Base-by-base conservation (phyloP, 1,140 invertebrate species). In the Drosophila simulans region DNA sequence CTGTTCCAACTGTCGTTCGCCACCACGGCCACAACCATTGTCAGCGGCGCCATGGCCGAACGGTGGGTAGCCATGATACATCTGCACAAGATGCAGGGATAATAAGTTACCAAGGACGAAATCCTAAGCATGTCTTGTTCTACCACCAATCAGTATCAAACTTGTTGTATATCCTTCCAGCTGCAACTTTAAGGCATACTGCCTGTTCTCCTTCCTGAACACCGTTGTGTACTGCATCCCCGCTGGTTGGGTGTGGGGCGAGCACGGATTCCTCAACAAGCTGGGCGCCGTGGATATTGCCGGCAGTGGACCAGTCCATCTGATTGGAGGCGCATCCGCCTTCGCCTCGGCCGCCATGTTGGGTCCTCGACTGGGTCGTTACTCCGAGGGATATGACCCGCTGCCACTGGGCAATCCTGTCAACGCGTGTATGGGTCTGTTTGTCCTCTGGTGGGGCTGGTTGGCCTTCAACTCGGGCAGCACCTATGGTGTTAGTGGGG, bases 371-470 rank as follows among this genome's bases (percentile, higher is more conserved):
- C 85, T 97, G n/a, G 97, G 97, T 0, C 93, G 98, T 31, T 98
- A 98, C 85, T 95, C 97, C 20, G 93, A 95, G 46, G 96, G 96
- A 1, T 94, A 94, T 4, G 94, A 94, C 10, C 95, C 97, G 0
- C 83, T 97, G 20, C 96, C 97, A 0, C 93, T 98, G 72, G 97
- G 97, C 0, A 96, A 96, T 86, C 97, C 98, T 0, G 97, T 98
- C 0, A 98, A 98, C 86, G 97, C 97, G 7, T 95, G 98, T 27
- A 95, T 98, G 94, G 98, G 98, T 0, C 94, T 98, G 0, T 98
- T 98, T 88, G 97, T 98, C 27, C 93, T 98, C 4, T 99, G 98
- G 97, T 98, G 97, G 91, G 97, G 97, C 0, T 98, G 97, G 97
- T 92, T 98, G 40, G 97, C 97, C 3, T 98, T 98, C 83, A 98